Base-by-base conservation (phyloP, 2,797 vertebrate species). In the Columba guinea region DNA sequence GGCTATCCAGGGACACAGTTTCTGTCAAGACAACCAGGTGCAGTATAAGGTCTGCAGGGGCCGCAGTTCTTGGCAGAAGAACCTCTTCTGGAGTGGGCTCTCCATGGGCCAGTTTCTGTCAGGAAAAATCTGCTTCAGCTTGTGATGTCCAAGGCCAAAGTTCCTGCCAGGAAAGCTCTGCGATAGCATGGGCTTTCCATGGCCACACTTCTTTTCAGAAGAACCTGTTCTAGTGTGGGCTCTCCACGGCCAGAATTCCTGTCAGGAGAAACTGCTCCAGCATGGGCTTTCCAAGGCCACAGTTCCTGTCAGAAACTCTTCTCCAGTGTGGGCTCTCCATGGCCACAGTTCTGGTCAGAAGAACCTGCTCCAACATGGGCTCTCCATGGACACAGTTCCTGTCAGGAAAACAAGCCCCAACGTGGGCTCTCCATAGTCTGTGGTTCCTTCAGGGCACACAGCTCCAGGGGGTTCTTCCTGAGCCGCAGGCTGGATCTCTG, bases 111-210 rank as follows among this genome's bases (percentile, higher is more conserved):
- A 21, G 22, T 26, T 67, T 24, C 35, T 59, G 21, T 30, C 41
- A 56, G n/a, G 18, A 75, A 19, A 51, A 30, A 41, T 7, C 10
- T 5, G 8, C 10, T 48, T 11, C 34, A 34, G 7, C 2, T 7
- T 11, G 52, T 8, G 30, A 7, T 18, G 10, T 26, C 30, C 26
- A 21, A 1, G 18, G n/a, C 49, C 24, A 26, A 17, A 46, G 32
- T 34, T 34, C 5, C 52, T 58, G 62, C 51, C 46, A 86, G n/a
- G 5, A 56, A 26, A 71, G 28, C 41, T 13, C 14, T 60, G 27
- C 14, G 46, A 5, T 22, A 46, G 13, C 1, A 2, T 4, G 11
- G 30, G 9, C 7, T 24, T 12, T 49, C 44, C 26, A 49, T 3
- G 3, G 56, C 26, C 26, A 41, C 34, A 10, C 5, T 44, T 55